These are phyloP conservation scores for Myiagra hebetior DNA, from an alignment of 2,113 vertebrate species.

Conservation along the genomic window DNA sequence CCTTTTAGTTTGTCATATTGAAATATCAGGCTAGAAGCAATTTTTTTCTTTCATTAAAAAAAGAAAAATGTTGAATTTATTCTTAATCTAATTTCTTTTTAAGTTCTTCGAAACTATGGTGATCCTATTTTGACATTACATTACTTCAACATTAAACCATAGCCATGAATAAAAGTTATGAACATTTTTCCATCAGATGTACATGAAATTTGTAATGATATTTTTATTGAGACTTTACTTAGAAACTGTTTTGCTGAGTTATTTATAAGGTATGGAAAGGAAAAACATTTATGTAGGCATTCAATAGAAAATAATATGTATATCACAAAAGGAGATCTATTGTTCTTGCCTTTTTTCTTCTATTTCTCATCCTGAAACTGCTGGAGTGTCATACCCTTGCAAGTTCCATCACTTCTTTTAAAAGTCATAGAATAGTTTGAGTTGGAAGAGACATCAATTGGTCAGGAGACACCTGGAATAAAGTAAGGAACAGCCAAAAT, in stretches of 20 bases:
- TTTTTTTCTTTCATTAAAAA: background rate
- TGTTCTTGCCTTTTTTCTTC: background rate
- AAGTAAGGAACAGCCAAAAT: background rate
- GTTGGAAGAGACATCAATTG: background rate
- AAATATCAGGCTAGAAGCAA: background rate
- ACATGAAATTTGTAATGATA: background rate
- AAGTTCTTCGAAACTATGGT: background rate
- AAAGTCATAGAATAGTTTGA: background rate
- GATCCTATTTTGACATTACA: background rate
- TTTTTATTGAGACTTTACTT: background rate
- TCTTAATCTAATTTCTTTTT: background rate
- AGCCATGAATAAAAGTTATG: background rate
- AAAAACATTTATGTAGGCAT: background rate
- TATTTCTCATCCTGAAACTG: background rate
- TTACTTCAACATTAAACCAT: background rate
- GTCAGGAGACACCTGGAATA: background rate
- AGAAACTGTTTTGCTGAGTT: background rate
- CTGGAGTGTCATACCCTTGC: background rate
- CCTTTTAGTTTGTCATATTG: background rate
- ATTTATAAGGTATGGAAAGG: background rate
- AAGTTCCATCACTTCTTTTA: background rate
- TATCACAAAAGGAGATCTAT: background rate
- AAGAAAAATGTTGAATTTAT: background rate
- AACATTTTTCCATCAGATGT: background rate
- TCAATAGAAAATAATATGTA: background rate